These are phyloP conservation scores for Scopus umbretta DNA, from an alignment of 2,113 vertebrate genomes.

Conservation along the genomic window DNA sequence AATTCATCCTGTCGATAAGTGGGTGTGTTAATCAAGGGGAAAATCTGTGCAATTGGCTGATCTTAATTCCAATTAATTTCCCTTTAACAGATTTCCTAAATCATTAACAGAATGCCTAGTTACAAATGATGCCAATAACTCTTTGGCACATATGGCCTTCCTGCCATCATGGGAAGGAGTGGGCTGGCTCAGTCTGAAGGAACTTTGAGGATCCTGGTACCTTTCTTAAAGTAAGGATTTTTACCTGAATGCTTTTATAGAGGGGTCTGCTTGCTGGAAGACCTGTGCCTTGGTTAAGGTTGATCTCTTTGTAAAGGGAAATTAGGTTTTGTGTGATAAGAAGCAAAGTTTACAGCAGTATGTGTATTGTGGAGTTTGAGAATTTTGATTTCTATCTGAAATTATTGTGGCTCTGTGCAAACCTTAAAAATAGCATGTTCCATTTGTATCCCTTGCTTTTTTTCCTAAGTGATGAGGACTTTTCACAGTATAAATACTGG, in stretches of 20 bases:
- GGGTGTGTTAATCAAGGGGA: slow-evolving; percentile 41
- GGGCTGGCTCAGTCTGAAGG: background rate
- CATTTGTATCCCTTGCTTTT: background rate
- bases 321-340: background rate
- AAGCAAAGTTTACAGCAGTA: background rate
- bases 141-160: background rate
- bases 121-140: slow-evolving; percentile 6
- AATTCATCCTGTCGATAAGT: slow-evolving; percentile 33
- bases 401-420: background rate
- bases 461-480: background rate
- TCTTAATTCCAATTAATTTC: slow-evolving; percentile 50
- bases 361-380: background rate
- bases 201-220: background rate
- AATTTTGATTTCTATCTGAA: background rate
- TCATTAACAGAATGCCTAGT: slow-evolving; percentile 23
- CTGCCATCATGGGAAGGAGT: background rate
- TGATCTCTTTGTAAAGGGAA: background rate
- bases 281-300: background rate
- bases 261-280: background rate
- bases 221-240: background rate
- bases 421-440: background rate
- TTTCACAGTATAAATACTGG: background rate
- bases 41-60: slow-evolving; percentile 47
- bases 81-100: slow-evolving; percentile 52
- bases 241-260: background rate